phyloP scores from a whole-genome alignment of 1,140 invertebrate genomes.

The Drosophila tsacasi region DNA sequence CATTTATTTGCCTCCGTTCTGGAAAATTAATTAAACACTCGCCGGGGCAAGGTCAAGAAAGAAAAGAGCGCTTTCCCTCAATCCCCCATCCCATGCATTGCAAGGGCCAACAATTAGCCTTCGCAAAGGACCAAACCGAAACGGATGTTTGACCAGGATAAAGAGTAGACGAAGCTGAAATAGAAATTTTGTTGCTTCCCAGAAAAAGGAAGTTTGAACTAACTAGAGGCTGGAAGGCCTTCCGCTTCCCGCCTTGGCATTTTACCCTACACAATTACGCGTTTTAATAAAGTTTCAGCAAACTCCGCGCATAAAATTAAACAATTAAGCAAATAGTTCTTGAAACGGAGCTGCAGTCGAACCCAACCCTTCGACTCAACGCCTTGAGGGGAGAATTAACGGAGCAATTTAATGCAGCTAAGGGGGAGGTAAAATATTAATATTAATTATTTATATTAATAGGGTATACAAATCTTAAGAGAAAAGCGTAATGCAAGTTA shows the following conservation, averaged over 20 bases:
- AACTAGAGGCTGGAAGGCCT: conserved; percentile 20
- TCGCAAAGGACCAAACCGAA: not conserved
- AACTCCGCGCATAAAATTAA: conserved; percentile 56
- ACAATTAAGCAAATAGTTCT: conserved; percentile 64
- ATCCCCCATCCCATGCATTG: not conserved
- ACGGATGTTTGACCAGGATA: conserved; percentile 45
- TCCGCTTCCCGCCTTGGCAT: conserved; percentile 1
- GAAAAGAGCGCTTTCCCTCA: conserved; percentile 27
- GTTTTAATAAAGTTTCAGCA: conserved; percentile 51
- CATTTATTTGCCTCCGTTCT: conserved; percentile 56
- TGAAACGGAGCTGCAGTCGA: conserved; percentile 14
- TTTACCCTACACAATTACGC: conserved; percentile 19
- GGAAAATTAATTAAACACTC: conserved; percentile 75
- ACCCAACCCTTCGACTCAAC: not conserved
- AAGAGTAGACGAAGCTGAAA: conserved; percentile 22
- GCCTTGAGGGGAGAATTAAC: not conserved
- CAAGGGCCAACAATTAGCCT: conserved; percentile 34
- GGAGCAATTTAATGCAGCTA: not conserved
- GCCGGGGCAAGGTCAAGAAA: conserved; percentile 47
- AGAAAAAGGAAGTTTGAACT: conserved; percentile 42
- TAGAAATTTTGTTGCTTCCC: conserved; percentile 13
- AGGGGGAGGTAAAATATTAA: not conserved
- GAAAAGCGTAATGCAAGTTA: no score
- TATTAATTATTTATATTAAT: not conserved
- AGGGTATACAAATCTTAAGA: no score